Evolutionary conservation across 2,888 invertebrate species (phyloP).

Genomic region (Phaonia tiefii): DNA sequence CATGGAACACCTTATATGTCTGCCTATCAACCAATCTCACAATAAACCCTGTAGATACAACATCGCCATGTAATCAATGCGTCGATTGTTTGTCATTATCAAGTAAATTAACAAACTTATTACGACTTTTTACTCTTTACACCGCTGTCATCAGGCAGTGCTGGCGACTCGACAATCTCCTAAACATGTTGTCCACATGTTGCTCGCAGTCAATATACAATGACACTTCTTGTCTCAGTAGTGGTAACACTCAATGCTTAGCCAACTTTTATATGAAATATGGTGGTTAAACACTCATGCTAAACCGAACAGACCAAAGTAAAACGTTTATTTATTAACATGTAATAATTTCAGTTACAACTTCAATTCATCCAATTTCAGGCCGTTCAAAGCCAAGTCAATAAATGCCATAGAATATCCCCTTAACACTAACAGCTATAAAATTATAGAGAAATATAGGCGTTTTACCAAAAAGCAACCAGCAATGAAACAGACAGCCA

Average conservation of each 20-base stretch:
- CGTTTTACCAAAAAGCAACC: slow-evolving; percentile 44
- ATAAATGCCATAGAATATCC: slow-evolving; percentile 12
- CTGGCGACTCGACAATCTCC: not conserved
- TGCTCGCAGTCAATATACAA: not conserved
- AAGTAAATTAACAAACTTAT: slow-evolving; percentile 20
- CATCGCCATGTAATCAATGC: slow-evolving; percentile 11
- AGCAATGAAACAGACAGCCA: slow-evolving; percentile 29
- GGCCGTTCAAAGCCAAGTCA: not conserved
- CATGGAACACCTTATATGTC: too few relatives aligned
- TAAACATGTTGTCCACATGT: slow-evolving; percentile 1
- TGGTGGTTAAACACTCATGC: slow-evolving; percentile 24
- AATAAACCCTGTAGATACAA: not conserved
- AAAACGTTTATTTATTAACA: slow-evolving; percentile 39
- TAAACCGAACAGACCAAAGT: not conserved
- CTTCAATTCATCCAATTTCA: slow-evolving; percentile 35
- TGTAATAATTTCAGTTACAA: slow-evolving; percentile 17
- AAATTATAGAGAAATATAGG: slow-evolving; percentile 40
- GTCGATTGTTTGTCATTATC: slow-evolving; percentile 29
- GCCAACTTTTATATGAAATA: not conserved
- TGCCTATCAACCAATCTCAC: too few relatives aligned
- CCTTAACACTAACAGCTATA: not conserved
- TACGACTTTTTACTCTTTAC: too few relatives aligned
- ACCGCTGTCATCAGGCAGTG: too few relatives aligned
- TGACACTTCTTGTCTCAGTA: slow-evolving; percentile 3
- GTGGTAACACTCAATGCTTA: not conserved